Evolutionary conservation across 2,888 invertebrate species (phyloP), one percentile per base, ranked within the genome.

Genomic region (Acleris holmiana): DNA sequence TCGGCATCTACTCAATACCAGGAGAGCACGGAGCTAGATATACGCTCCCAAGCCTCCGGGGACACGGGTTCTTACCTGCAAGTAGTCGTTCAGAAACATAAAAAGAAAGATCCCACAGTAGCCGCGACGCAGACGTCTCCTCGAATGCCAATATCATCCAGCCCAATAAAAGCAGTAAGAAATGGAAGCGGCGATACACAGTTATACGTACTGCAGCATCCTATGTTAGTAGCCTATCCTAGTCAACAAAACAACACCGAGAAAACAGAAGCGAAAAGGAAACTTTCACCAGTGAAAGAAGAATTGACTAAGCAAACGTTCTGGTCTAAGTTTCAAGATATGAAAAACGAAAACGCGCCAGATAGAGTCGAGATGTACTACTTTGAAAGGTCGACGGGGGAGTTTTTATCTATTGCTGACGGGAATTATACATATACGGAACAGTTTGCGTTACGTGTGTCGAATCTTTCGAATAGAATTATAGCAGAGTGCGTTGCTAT

Each of bases 41-140:
- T 58, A 1, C 13, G 63, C 3, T 58, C 63, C 4, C 62, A 50
- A 13, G 63, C 46, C 2, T 63, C 63, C 6, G 59, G 49, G 1
- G 65, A 65, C 18, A 65, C 65, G 0, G 65, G 65, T 0, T 65
- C 65, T 0, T 65, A 65, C 8, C 13, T 65, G 18, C 65, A 65
- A 23, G 65, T 65, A 4, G 65, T 65, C 0, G 65, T 65, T 0
- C 65, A 65, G 19, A 65, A 65, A 5, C 65, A 65, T 15, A 65
- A 65, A n/a, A 59, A 59, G 21, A 60, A 25, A 3, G 65, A 65
- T 10, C 65, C 65, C 0, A 46, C 19, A 1, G 44, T 21, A 1
- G 55, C 35, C 6, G 59, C 55, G 0, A 65, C 65, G 1, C 65
- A 65, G 23, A 65, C 65, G 2, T 65, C 65, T 10, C 65, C 59